Base-by-base conservation (phyloP, 2,888 invertebrate species). In the Liposcelis brunnea region DNA sequence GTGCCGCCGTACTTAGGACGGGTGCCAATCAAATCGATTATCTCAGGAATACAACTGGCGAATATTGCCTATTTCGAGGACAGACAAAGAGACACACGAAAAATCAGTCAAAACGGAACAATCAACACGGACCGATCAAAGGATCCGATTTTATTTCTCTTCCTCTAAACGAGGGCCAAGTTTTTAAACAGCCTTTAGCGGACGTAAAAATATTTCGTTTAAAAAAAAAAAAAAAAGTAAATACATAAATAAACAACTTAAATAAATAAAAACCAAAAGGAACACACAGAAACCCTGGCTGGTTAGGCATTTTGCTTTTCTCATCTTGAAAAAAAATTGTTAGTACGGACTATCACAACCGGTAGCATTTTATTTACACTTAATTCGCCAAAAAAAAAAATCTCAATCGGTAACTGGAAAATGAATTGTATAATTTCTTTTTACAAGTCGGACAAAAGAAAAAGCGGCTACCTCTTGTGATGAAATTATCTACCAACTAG, bases 1-100 rank as follows among this genome's bases (percentile, higher is more conserved):
- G 94, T 90, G 73, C 97, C 97, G 74, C 94, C 94, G 78, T 98
- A 98, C 80, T 97, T 95, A 76, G 95, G 93, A 76, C 95, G 87
- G 78, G 91, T 91, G 74, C 97, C 95, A 78, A 98, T 89, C 80
- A 98, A 89, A 81, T 98, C 97, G 76, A 94, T 94, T 75, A 98
- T 97, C 84, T 98, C 97, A 72, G 97, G 97, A 75, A 98, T 94
- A 83, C 94, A 95, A 83, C 93, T 94, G 77, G 97, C 97, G 86
- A 98, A 98, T 83, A 97, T 94, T 78, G 97, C 97, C 94, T 95
- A 70, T 58, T 63, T 61, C 49, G 50, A 50, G 12, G 19, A 40
- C 15, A 40, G 40, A 40, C 40, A 40, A 40, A 40, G 45, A 48
- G 45, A 45, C 42, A 34, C 43, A 36, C 18, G 7, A 3, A 10